phyloP scores from a whole-genome alignment of 2,888 invertebrate species.

The Eurois occulta region DNA sequence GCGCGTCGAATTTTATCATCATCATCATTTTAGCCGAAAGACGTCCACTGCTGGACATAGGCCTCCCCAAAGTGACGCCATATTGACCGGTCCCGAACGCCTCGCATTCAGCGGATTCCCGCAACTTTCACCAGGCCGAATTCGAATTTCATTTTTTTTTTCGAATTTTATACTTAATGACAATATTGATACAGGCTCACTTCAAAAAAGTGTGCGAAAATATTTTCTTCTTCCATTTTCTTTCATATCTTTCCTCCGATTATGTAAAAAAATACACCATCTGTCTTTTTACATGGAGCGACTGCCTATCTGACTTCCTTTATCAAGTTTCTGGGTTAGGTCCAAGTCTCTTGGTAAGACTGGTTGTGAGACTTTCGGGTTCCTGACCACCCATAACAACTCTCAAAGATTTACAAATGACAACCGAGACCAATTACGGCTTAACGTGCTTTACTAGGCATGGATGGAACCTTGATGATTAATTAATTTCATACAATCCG shows the following conservation, averaged over 20 bases:
- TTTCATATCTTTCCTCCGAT: background rate
- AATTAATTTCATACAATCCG: conserved; percentile 21
- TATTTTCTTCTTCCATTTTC: too few relatives aligned
- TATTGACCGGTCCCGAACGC: too few relatives aligned
- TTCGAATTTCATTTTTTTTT: too few relatives aligned
- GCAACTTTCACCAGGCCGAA: too few relatives aligned
- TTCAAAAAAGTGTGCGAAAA: background rate
- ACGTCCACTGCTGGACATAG: too few relatives aligned
- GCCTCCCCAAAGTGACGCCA: too few relatives aligned
- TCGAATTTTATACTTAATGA: background rate
- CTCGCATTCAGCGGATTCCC: too few relatives aligned
- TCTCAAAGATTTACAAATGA: background rate
- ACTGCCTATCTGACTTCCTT: background rate
- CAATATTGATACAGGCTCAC: background rate
- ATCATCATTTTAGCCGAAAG: too few relatives aligned
- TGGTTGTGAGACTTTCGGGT: background rate
- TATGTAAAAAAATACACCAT: background rate
- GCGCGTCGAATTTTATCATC: too few relatives aligned
- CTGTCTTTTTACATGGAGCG: background rate
- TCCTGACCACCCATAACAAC: background rate
- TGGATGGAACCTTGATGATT: background rate
- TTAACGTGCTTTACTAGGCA: background rate
- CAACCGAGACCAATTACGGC: background rate
- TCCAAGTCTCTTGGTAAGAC: background rate
- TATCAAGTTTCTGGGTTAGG: background rate